Percentiles rank a stretch among this genome's conserved stretches.
Evolutionary conservation across 2,888 invertebrate species (phyloP).

Genomic region (Heterodera filipjevi): DNA sequence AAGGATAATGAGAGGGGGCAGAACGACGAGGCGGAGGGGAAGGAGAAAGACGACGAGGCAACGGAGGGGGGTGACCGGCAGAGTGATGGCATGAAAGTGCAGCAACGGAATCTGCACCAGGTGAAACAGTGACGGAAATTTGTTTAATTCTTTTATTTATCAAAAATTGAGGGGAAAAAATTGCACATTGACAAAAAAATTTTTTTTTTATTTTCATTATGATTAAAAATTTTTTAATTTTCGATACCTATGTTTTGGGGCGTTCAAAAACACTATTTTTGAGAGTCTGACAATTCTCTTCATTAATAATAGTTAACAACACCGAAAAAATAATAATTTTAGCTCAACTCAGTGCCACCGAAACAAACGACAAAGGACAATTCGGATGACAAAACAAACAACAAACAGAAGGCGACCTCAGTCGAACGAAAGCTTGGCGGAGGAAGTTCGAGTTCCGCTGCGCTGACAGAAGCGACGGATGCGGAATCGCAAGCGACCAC

Average conservation of each 20-base stretch:
- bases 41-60: not conserved
- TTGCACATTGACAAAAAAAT: too few species aligned
- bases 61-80: not conserved
- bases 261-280: too few species aligned
- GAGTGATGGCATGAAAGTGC: not conserved
- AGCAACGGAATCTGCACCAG: not conserved
- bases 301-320: too few species aligned
- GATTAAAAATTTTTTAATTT: too few species aligned
- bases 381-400: not conserved
- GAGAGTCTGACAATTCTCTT: too few species aligned
- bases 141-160: too few species aligned
- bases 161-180: too few species aligned
- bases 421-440: not conserved
- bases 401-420: not conserved
- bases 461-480: conserved; percentile 20
- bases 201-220: too few species aligned
- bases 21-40: not conserved
- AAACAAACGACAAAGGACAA: not conserved
- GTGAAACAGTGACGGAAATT: not conserved
- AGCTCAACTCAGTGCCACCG: not conserved
- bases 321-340: not conserved
- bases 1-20: not conserved
- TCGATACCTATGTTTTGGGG: too few species aligned
- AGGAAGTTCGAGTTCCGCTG: conserved; percentile 26
- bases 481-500: conserved; percentile 31